A percentile compares a stretch with the other conserved stretches of the same genome.
Evolutionary conservation across 23 tunicate genomes (phyloP).

Genomic region (Botrylloides violaceus): DNA sequence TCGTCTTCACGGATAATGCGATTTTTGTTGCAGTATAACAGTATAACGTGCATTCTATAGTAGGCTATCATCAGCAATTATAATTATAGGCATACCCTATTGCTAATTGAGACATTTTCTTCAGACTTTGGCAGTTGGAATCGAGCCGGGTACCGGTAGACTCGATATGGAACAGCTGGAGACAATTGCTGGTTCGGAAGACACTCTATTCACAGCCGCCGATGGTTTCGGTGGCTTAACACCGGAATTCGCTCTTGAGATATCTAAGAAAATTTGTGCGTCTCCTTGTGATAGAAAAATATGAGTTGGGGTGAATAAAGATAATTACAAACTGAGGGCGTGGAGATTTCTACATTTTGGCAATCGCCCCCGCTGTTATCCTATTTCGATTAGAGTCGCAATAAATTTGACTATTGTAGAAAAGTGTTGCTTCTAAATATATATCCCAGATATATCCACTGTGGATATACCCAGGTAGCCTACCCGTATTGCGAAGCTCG

Average conservation of each 20-base stretch:
- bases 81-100: background rate
- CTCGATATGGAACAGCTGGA: constrained; percentile 54
- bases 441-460: too few relatives aligned
- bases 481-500: too few relatives aligned
- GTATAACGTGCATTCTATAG: background rate
- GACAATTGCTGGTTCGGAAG: constrained; percentile 50
- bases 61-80: background rate
- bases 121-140: constrained; percentile 72
- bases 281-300: constrained; percentile 41
- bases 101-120: too few relatives aligned
- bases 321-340: too few relatives aligned
- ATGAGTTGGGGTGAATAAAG: too few relatives aligned
- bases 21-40: background rate
- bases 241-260: constrained; percentile 26
- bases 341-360: too few relatives aligned
- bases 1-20: background rate
- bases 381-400: too few relatives aligned
- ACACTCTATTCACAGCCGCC: constrained; percentile 38
- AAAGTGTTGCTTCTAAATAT: too few relatives aligned
- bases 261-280: constrained; percentile 34
- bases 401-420: too few relatives aligned
- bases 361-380: too few relatives aligned
- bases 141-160: constrained; percentile 51
- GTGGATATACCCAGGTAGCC: too few relatives aligned
- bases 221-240: constrained; percentile 64